phyloP scores from a whole-genome alignment of 2,888 invertebrate species.

The Hydraecia micacea region DNA sequence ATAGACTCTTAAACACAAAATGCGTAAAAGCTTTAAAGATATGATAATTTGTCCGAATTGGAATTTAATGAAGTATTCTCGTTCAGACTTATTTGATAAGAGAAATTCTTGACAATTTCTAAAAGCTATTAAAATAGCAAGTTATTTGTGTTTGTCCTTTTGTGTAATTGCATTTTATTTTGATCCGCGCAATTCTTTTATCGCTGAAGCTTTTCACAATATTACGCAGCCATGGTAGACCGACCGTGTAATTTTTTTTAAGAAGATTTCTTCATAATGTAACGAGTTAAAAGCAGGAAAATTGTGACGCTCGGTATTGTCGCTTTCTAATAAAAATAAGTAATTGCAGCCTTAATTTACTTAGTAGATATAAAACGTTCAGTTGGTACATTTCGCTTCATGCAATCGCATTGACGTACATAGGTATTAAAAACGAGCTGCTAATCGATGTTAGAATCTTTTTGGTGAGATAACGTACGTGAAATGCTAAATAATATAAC shows the following conservation, averaged over 20 bases:
- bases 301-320: constrained; percentile 15
- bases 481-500: not conserved
- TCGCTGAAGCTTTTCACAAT: constrained; percentile 34
- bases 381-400: not conserved
- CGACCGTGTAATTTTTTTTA: constrained; percentile 12
- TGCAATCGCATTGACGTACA: not conserved
- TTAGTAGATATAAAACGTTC: not conserved
- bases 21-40: constrained; percentile 51
- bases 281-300: constrained; percentile 19
- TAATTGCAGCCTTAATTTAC: constrained; percentile 3
- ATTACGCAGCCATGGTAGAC: constrained; percentile 32
- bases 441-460: not conserved
- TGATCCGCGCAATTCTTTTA: constrained; percentile 45
- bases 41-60: constrained; percentile 59
- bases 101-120: constrained; percentile 49
- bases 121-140: constrained; percentile 50
- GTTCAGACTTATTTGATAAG: constrained; percentile 50
- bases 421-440: not conserved
- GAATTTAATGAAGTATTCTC: constrained; percentile 57
- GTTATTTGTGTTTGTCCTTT: constrained; percentile 54
- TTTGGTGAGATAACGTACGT: not conserved
- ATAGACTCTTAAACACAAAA: constrained; percentile 41
- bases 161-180: constrained; percentile 56
- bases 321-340: constrained; percentile 8
- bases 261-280: constrained; percentile 9